Evolutionary conservation across 2,888 invertebrate species (phyloP).

Genomic region (Chymomyza procnemis): DNA sequence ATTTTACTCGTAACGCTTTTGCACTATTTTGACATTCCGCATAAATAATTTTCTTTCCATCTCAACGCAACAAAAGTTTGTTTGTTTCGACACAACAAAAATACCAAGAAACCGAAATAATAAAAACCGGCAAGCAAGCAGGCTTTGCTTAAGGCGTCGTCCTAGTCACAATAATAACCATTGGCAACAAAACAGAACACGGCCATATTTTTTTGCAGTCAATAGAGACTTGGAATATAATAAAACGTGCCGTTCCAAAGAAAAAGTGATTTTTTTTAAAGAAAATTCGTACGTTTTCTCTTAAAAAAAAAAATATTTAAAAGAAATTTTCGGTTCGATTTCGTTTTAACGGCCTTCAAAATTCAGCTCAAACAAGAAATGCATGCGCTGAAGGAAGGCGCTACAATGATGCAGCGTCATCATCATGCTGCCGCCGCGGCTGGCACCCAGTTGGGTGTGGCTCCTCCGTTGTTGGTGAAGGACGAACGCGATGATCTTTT

Average conservation of each 20-base stretch:
- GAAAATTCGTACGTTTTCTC: background rate
- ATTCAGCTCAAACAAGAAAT: slow-evolving; percentile 70
- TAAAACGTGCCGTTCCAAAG: background rate
- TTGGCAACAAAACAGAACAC: slow-evolving; percentile 51
- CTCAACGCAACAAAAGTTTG: slow-evolving; percentile 2
- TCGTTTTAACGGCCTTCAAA: slow-evolving; percentile 42
- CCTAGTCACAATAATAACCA: slow-evolving; percentile 58
- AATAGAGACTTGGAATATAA: background rate
- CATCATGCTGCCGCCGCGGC: slow-evolving; percentile 48
- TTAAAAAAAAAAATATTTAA: background rate
- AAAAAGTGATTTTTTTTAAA: background rate
- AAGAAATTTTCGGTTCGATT: slow-evolving; percentile 1
- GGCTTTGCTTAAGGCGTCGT: background rate
- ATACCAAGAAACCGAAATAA: background rate
- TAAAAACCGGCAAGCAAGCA: slow-evolving; percentile 10
- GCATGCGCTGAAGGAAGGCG: slow-evolving; percentile 72
- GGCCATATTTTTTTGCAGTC: background rate
- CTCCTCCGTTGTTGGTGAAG: slow-evolving; percentile 44
- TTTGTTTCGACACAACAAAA: slow-evolving; percentile 32
- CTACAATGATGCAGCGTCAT: slow-evolving; percentile 72
- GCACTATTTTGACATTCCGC: slow-evolving; percentile 31
- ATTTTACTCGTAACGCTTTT: background rate
- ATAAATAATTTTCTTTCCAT: slow-evolving; percentile 49
- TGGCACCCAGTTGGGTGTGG: slow-evolving; percentile 10
- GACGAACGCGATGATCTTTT: slow-evolving; percentile 57